Base-by-base conservation (phyloP, 2,113 vertebrate species). In the Microtus richardsoni region DNA sequence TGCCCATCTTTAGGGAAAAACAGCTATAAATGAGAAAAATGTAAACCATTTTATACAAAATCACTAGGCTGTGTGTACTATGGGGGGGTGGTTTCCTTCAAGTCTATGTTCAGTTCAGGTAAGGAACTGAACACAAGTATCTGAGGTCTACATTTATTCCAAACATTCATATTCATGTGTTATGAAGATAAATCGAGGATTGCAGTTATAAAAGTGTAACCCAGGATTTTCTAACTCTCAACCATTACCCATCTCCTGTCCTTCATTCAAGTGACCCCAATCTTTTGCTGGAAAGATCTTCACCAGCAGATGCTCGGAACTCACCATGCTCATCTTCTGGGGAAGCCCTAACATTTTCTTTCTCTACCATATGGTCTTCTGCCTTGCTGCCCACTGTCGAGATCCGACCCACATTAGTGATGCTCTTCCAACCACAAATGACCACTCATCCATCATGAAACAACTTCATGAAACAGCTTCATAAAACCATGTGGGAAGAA, bases 1-100 rank as follows among this genome's bases (percentile, higher is more conserved):
- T 91, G 93, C 89, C 66, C 86, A 96, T 93, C 95, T 88, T 94
- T 88, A 94, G 86, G 85, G 73, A 39, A 80, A 97, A 95, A 75
- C 30, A 93, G 41, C 91, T 77, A 47, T 83, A 92, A 95, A 80
- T 47, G 39, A 82, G 83, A 97, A 78, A 21, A 26, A 49, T 73
- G 89, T 77, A 92, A 96, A 96, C 17, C 44, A 17, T 80, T 95
- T 93, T 85, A 88, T 54, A 62, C 7, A 49, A 54, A 80, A 91
- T 88, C 84, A 88, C 52, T 83, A 95, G 86, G 26, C n/a, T 93
- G 28, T 10, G 49, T 60, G 12, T 30, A 86, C 68, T 83, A 49
- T 30, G 9, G 64, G 10, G 79, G 41, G 79, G 70, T 8, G 62
- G 13, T 73, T 93, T 47, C 41, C 21, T 82, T 94, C 60, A 82